phyloP scores from a whole-genome alignment of 2,797 vertebrate species.

The Spatula clypeata region DNA sequence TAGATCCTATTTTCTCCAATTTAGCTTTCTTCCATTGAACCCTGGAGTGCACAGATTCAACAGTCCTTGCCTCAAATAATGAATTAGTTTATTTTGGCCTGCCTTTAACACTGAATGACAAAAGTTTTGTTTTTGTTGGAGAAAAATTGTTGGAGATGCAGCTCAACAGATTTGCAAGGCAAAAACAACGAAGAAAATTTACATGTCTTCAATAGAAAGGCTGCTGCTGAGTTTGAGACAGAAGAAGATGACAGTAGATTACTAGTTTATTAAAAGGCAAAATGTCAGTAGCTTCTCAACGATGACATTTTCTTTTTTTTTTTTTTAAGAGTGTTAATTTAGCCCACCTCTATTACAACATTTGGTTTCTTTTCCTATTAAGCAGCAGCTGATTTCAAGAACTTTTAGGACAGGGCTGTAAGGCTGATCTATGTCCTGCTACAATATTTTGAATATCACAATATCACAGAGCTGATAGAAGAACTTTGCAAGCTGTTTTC shows the following conservation, averaged over 20 bases:
- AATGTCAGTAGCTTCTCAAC: not conserved
- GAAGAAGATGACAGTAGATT: slow-evolving; percentile 51
- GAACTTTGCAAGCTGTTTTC: not conserved
- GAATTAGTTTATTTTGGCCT: not conserved
- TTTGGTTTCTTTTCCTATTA: slow-evolving; percentile 54
- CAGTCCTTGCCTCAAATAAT: not conserved
- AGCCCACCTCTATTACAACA: not conserved
- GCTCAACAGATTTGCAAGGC: slow-evolving; percentile 56
- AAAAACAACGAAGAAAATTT: slow-evolving; percentile 57
- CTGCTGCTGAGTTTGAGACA: slow-evolving; percentile 49
- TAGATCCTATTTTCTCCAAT: not conserved
- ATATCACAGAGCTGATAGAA: not conserved
- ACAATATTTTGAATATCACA: not conserved
- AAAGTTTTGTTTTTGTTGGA: slow-evolving; percentile 28
- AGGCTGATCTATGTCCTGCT: not conserved
- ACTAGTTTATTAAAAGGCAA: slow-evolving; percentile 59
- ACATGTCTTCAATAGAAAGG: slow-evolving; percentile 26
- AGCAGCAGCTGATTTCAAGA: slow-evolving; percentile 40
- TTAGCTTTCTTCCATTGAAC: slow-evolving; percentile 49
- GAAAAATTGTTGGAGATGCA: slow-evolving; percentile 47
- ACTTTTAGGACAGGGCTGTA: not conserved
- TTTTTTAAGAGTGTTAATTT: slow-evolving; percentile 34
- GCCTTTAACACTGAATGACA: slow-evolving; percentile 17
- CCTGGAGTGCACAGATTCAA: not conserved
- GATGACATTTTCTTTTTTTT: not conserved